phyloP scores from a whole-genome alignment of 2,888 invertebrate species.

The Diaperis boleti region DNA sequence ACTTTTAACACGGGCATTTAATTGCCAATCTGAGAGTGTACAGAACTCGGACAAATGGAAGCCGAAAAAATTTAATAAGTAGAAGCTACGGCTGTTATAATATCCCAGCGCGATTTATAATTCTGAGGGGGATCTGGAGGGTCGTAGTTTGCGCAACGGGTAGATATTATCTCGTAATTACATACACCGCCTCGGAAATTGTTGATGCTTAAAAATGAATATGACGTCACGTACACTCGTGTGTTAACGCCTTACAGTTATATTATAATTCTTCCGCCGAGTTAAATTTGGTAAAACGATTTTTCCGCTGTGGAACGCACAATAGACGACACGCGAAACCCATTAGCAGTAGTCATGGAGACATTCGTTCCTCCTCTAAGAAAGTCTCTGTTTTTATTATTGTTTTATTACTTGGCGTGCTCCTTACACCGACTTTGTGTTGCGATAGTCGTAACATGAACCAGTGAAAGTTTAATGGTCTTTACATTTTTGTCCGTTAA shows the following conservation, averaged over 20 bases:
- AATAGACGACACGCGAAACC: conserved; percentile 40
- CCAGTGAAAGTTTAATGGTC: no score
- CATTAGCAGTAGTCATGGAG: conserved; percentile 41
- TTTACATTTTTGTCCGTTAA: no score
- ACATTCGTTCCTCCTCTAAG: conserved; percentile 29
- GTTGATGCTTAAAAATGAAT: conserved; percentile 13
- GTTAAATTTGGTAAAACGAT: no score
- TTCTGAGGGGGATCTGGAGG: conserved; percentile 4
- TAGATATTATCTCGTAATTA: conserved; percentile 21
- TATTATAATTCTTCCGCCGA: no score
- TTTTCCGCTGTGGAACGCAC: conserved; percentile 13
- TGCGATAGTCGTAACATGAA: no score
- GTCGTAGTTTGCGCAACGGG: conserved; percentile 13
- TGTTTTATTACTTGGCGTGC: no score
- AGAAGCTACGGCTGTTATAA: not conserved
- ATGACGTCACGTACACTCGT: conserved; percentile 20
- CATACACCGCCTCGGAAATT: conserved; percentile 7
- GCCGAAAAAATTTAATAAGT: not conserved
- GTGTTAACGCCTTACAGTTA: conserved; percentile 1
- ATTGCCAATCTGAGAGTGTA: not conserved
- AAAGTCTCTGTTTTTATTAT: conserved; percentile 35
- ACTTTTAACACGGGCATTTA: not conserved
- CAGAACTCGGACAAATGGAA: not conserved
- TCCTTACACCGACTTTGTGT: no score
- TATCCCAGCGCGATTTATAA: conserved; percentile 11